Evolutionary conservation across 2,888 invertebrate genomes (phyloP).

Genomic region (Temnothorax ravouxi): DNA sequence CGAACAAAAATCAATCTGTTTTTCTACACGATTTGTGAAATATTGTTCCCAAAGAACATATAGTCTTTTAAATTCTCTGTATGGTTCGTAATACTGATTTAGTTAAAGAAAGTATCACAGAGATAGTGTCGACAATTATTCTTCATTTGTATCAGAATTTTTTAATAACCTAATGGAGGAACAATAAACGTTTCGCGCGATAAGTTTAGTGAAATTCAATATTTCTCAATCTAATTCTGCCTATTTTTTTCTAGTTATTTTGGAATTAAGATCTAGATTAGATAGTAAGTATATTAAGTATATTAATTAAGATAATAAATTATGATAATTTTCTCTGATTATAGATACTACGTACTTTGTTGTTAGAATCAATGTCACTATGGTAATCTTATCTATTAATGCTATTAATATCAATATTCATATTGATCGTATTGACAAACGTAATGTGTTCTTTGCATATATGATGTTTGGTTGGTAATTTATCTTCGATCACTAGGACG

Average conservation of each 20-base stretch:
- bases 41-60: neutral
- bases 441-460: neutral
- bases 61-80: neutral
- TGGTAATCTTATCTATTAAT: conserved; percentile 15
- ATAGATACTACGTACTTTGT: neutral
- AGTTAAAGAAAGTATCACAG: neutral
- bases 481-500: neutral
- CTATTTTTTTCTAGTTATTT: neutral
- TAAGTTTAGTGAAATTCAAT: neutral
- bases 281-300: neutral
- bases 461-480: neutral
- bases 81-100: neutral
- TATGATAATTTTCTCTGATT: neutral
- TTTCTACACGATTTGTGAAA: neutral
- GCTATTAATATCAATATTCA: neutral
- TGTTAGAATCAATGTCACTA: conserved; percentile 28
- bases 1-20: neutral
- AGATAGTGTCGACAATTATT: neutral
- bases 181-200: neutral
- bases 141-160: neutral
- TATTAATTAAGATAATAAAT: neutral
- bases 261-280: neutral
- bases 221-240: neutral
- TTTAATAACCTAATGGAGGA: neutral
- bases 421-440: conserved; percentile 23